phyloP scores from a whole-genome alignment of 2,113 vertebrate genomes.

The Caretta caretta region DNA sequence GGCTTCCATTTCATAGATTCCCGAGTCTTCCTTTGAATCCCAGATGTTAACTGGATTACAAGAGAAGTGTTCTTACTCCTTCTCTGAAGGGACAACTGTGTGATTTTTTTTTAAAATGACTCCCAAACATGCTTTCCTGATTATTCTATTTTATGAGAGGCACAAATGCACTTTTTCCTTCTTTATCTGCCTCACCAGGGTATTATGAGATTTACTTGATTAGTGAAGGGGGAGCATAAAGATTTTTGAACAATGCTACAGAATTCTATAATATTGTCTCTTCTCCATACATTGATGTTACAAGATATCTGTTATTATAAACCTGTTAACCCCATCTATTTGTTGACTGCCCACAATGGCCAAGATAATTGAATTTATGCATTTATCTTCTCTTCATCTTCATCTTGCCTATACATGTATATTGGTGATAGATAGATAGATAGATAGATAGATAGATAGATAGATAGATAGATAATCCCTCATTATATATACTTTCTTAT shows the following conservation, averaged over 20 bases:
- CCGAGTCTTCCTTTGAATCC: neutral
- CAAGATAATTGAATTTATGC: neutral
- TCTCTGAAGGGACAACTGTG: neutral
- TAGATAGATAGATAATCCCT: neutral
- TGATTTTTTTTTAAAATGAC: neutral
- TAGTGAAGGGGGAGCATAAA: neutral
- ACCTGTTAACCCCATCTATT: neutral
- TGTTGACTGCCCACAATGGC: neutral
- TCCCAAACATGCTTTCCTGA: neutral
- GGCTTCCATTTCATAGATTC: neutral
- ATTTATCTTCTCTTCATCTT: neutral
- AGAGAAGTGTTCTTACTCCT: fast-evolving
- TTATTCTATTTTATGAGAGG: neutral
- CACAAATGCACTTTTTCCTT: neutral
- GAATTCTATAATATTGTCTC: neutral
- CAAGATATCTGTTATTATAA: neutral
- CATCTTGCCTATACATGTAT: neutral
- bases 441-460: neutral
- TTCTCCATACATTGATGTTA: neutral
- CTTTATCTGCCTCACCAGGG: neutral
- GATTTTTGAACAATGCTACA: neutral
- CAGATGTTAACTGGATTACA: neutral
- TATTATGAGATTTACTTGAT: neutral
- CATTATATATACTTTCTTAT: neutral
- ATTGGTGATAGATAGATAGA: neutral